phyloP scores from a whole-genome alignment of 2,797 vertebrate genomes.

The Hylomyscus alleni region DNA sequence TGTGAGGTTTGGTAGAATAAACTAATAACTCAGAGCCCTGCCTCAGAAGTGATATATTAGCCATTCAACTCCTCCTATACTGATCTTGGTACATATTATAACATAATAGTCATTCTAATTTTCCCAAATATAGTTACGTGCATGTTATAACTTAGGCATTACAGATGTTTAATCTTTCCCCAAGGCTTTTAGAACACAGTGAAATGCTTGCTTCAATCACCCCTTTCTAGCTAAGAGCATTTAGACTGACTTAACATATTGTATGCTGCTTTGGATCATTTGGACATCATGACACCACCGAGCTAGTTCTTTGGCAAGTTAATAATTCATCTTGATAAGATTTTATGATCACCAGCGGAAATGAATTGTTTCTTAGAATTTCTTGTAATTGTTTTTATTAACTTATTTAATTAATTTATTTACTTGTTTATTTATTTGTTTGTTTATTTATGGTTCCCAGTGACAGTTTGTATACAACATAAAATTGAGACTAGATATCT shows the following conservation, averaged over 20 bases:
- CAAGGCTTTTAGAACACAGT: conserved; percentile 40
- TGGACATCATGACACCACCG: neutral
- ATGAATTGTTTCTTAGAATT: conserved; percentile 11
- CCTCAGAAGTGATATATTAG: neutral
- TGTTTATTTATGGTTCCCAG: neutral
- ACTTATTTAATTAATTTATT: too few species aligned
- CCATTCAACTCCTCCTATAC: neutral
- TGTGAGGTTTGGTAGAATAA: neutral
- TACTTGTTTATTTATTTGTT: too few species aligned
- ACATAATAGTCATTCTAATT: neutral
- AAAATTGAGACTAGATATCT: conserved; percentile 21
- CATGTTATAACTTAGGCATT: neutral
- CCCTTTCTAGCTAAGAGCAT: neutral
- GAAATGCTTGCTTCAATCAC: neutral
- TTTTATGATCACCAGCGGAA: neutral
- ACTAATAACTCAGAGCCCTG: neutral
- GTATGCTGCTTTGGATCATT: neutral
- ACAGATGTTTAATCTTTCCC: neutral
- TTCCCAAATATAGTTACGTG: neutral
- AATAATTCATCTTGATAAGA: neutral
- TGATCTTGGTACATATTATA: neutral
- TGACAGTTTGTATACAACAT: neutral
- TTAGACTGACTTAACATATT: neutral
- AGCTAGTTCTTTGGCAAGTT: neutral
- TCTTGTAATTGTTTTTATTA: neutral